phyloP scores from a whole-genome alignment of 2,113 vertebrate species.

The Pedionomus torquatus region DNA sequence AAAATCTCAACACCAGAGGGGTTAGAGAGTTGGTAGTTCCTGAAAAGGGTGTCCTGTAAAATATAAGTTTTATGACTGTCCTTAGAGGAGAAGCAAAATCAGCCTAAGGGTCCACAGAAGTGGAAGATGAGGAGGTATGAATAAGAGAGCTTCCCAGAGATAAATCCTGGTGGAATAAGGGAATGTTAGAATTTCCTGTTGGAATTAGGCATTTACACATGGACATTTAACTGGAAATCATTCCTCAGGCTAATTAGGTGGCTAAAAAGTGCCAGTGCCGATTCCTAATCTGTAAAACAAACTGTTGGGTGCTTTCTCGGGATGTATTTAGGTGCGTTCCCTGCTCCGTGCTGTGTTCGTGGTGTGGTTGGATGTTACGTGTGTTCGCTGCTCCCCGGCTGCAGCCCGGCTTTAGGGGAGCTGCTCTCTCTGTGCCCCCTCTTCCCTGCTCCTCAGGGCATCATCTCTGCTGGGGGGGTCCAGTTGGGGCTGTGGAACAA shows the following conservation, averaged over 20 bases:
- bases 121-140: not conserved
- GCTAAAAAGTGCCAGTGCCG: not conserved
- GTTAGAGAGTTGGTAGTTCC: not conserved
- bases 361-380: fast-evolving
- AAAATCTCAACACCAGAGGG: not conserved
- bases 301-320: not conserved
- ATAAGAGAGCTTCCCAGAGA: not conserved
- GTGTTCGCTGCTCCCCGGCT: not conserved
- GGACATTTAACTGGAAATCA: not conserved
- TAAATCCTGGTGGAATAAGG: not conserved
- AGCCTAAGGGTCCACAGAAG: not conserved
- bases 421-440: not conserved
- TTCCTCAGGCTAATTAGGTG: not conserved
- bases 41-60: not conserved
- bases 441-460: not conserved
- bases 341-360: not conserved
- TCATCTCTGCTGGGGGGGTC: not conserved
- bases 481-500: not conserved
- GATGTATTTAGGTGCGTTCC: not conserved
- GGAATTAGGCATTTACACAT: not conserved
- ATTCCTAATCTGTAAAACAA: not conserved
- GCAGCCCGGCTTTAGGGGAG: not conserved
- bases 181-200: not conserved
- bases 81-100: not conserved
- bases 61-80: not conserved